These are phyloP conservation scores for Onychomys leucogaster DNA, from an alignment of 2,797 vertebrate genomes.

Conservation along the genomic window DNA sequence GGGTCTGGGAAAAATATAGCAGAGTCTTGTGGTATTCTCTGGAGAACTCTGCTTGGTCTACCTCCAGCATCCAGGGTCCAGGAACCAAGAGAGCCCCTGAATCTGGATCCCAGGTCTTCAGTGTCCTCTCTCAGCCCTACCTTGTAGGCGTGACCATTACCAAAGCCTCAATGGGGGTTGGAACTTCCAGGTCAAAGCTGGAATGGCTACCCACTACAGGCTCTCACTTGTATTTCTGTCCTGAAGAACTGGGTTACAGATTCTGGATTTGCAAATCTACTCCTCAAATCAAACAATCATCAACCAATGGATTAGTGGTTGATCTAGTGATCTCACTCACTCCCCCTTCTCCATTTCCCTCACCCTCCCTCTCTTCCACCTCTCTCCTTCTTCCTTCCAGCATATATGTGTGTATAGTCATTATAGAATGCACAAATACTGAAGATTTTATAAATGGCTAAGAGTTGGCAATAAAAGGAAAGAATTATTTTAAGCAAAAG, in stretches of 20 bases:
- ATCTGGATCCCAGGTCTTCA: too few species aligned
- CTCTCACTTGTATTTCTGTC: neutral
- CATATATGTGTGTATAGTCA: neutral
- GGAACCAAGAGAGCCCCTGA: too few species aligned
- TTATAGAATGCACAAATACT: neutral
- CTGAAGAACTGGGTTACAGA: neutral
- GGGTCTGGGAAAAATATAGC: too few species aligned
- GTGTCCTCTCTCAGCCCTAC: too few species aligned
- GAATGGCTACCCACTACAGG: too few species aligned
- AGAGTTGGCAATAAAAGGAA: neutral
- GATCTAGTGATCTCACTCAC: neutral
- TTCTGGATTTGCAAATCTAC: neutral
- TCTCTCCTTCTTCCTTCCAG: neutral
- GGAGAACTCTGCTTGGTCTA: too few species aligned
- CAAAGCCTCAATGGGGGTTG: too few species aligned
- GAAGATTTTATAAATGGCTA: neutral
- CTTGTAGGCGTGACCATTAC: too few species aligned
- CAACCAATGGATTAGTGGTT: neutral
- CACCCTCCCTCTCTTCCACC: too few species aligned
- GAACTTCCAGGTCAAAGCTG: too few species aligned
- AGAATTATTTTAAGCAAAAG: constrained; percentile 14
- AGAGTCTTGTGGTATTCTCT: too few species aligned
- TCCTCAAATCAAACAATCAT: neutral
- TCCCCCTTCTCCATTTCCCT: neutral
- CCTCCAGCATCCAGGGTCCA: too few species aligned